These are phyloP conservation scores for Enteromius unitaeniatus DNA, from an alignment of 2,797 vertebrate genomes.

Conservation along the genomic window DNA sequence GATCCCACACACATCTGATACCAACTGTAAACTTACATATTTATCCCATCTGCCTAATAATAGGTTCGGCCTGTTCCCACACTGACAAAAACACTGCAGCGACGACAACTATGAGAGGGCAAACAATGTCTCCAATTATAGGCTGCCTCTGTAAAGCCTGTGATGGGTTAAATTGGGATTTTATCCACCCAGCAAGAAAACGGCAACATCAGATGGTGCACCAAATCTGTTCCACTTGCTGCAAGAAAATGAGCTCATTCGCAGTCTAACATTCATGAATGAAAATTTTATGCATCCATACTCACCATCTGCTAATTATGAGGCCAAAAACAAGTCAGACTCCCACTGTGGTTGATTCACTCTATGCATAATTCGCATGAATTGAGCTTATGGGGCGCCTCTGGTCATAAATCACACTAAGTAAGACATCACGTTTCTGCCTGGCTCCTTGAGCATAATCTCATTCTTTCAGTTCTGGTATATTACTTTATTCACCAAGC, in stretches of 20 bases:
- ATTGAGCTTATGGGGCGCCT: constrained; percentile 15
- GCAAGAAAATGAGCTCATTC: constrained; percentile 15
- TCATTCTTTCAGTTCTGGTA: constrained; percentile 4
- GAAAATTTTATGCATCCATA: constrained; percentile 41
- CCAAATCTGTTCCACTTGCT: neutral
- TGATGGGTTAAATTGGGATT: constrained; percentile 21
- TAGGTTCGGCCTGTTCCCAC: constrained; percentile 26
- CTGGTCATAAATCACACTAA: constrained; percentile 39
- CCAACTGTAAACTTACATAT: constrained; percentile 45
- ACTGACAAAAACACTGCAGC: constrained; percentile 5
- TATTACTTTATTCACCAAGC: constrained; percentile 4
- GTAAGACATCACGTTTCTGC: constrained; percentile 9
- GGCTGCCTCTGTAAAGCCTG: constrained; percentile 9
- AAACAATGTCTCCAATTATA: constrained; percentile 32
- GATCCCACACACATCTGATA: constrained; percentile 58
- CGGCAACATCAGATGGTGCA: neutral
- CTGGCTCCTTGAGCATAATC: neutral
- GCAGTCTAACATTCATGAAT: constrained; percentile 45
- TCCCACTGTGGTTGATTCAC: constrained; percentile 52
- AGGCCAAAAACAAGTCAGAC: constrained; percentile 47
- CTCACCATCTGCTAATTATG: constrained; percentile 56
- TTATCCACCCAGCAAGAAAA: constrained; percentile 17
- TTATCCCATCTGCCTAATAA: constrained; percentile 46
- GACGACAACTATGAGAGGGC: constrained; percentile 4
- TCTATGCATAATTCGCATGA: constrained; percentile 28